These are phyloP conservation scores for Agrochola litura DNA, from an alignment of 2,888 invertebrate species.

Conservation along the genomic window DNA sequence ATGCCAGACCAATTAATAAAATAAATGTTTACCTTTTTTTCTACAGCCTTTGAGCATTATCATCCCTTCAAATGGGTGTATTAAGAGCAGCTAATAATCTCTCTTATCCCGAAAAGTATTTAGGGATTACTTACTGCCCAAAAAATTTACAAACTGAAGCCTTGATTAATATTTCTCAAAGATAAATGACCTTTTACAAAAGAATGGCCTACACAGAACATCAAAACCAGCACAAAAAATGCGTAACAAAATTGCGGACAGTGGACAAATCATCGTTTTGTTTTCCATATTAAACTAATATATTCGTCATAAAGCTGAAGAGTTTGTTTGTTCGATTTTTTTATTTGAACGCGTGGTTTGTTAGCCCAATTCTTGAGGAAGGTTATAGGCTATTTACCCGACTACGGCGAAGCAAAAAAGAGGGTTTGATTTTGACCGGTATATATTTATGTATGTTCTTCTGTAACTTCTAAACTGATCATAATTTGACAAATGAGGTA, in stretches of 20 bases:
- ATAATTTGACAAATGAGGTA: too few relatives aligned
- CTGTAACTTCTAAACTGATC: too few relatives aligned
- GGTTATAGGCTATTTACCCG: not conserved
- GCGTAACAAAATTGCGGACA: not conserved
- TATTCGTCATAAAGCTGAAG: not conserved
- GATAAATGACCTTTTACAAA: slow-evolving; percentile 8
- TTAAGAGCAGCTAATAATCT: not conserved
- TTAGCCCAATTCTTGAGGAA: not conserved
- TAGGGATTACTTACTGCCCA: not conserved
- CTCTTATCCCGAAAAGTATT: not conserved
- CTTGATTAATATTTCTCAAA: slow-evolving; percentile 23
- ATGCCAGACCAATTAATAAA: not conserved
- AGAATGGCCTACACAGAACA: not conserved
- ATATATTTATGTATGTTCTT: too few relatives aligned
- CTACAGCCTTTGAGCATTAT: not conserved
- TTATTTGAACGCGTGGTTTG: not conserved
- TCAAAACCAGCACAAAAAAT: not conserved
- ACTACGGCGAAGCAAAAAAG: too few relatives aligned
- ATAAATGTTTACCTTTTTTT: not conserved
- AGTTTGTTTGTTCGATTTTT: too few relatives aligned
- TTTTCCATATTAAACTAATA: not conserved
- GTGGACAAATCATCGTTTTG: slow-evolving; percentile 18
- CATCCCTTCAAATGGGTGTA: not conserved
- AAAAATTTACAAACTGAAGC: not conserved
- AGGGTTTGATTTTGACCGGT: too few relatives aligned